Evolutionary conservation across 2,113 vertebrate species (phyloP).

Genomic region (Hyla sarda): DNA sequence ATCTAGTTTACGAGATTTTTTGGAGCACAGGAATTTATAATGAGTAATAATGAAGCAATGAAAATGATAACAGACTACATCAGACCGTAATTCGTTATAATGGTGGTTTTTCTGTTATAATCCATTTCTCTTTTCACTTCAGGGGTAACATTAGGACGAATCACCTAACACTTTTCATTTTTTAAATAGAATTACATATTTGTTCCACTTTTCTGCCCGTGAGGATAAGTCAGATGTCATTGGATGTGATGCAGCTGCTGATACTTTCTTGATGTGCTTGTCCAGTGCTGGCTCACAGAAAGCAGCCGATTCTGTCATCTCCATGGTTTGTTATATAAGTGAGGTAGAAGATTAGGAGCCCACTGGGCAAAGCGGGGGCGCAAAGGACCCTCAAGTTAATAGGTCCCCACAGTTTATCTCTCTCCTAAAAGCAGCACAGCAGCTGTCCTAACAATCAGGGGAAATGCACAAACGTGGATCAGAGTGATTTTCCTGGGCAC

Average conservation of each 20-base stretch:
- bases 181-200: background rate
- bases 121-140: too few species aligned
- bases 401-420: constrained; percentile 15
- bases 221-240: background rate
- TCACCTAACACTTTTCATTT: background rate
- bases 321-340: too few species aligned
- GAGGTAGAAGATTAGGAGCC: background rate
- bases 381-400: background rate
- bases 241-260: too few species aligned
- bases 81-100: too few species aligned
- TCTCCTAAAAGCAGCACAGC: background rate
- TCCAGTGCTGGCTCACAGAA: too few species aligned
- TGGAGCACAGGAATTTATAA: too few species aligned
- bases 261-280: too few species aligned
- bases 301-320: too few species aligned
- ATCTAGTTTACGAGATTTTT: too few species aligned
- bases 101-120: too few species aligned
- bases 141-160: background rate
- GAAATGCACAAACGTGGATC: constrained; percentile 23
- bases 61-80: background rate
- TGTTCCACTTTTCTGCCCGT: background rate
- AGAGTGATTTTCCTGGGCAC: constrained; percentile 28
- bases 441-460: constrained; percentile 36
- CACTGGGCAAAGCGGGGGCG: background rate
- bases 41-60: too few species aligned